phyloP scores from a whole-genome alignment of 2,113 vertebrate species.

The Ibidorhyncha struthersii region DNA sequence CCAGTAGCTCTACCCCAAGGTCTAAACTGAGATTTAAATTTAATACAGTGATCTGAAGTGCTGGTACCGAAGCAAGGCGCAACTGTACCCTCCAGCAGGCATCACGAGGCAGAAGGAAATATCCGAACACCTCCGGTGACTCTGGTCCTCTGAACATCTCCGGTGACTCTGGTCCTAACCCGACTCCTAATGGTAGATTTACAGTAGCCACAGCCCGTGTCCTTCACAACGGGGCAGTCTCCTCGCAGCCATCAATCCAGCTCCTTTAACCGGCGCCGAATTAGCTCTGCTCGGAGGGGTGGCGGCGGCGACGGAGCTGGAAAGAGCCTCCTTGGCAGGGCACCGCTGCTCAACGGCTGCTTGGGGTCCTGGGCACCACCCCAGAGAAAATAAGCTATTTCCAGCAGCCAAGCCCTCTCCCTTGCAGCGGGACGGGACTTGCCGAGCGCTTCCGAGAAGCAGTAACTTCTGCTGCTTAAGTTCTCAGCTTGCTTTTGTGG shows the following conservation, averaged over 20 bases:
- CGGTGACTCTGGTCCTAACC: not conserved
- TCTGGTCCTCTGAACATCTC: not conserved
- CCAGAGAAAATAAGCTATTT: not conserved
- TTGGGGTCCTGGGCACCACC: not conserved
- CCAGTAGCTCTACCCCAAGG: not conserved
- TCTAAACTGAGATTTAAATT: not conserved
- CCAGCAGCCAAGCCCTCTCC: not conserved
- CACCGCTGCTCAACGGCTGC: not conserved
- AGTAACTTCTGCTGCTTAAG: not conserved
- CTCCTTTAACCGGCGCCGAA: not conserved
- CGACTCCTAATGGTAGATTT: not conserved
- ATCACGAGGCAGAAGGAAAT: rapidly evolving
- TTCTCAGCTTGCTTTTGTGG: not conserved
- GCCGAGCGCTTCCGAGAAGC: not conserved
- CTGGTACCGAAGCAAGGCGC: not conserved
- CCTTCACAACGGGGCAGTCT: not conserved
- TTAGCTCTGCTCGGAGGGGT: not conserved
- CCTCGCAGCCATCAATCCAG: not conserved
- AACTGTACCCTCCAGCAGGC: not conserved
- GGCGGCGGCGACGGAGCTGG: rapidly evolving
- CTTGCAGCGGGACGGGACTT: rapidly evolving
- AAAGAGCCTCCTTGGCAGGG: not conserved
- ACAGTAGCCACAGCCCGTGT: rapidly evolving
- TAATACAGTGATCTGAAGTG: not conserved
- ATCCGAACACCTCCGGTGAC: not conserved